Conservation (phyloP, 92 coral and sea anemone species). For the Epizoanthus stellaris region DNA sequence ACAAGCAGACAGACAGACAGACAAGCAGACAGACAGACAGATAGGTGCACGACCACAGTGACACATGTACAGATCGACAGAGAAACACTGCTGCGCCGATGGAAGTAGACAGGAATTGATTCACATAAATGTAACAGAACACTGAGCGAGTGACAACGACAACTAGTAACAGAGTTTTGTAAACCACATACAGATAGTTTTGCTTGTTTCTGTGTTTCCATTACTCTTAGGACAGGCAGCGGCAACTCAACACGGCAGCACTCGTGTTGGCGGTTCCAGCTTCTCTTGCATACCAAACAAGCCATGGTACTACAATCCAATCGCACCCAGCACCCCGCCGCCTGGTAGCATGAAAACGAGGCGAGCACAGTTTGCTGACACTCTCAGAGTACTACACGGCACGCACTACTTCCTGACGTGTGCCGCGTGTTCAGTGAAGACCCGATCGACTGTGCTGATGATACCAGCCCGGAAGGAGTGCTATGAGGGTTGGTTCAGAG, state of each 20-base stretch:
- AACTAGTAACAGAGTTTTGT: too few species aligned
- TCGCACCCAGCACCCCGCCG: constrained; percentile 58
- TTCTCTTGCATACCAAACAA: constrained; percentile 75
- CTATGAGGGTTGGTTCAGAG: constrained; percentile 83
- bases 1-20: too few species aligned
- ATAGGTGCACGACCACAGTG: not conserved
- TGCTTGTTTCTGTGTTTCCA: too few species aligned
- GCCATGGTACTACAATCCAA: constrained; percentile 86
- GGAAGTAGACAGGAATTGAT: too few species aligned
- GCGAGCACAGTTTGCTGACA: constrained; percentile 44
- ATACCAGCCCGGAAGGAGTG: constrained; percentile 89
- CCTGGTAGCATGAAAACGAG: constrained; percentile 22
- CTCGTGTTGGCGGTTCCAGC: constrained; percentile 77
- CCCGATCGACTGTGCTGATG: constrained; percentile 76
- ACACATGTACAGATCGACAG: not conserved
- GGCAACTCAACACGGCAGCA: constrained; percentile 65
- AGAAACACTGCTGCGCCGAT: too few species aligned
- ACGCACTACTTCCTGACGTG: constrained; percentile 73
- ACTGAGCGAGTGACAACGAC: too few species aligned
- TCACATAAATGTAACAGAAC: too few species aligned
- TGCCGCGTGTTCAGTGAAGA: constrained; percentile 72
- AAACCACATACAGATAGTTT: too few species aligned
- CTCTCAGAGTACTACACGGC: constrained; percentile 52
- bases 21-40: constrained; percentile 2
- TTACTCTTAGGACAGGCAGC: constrained; percentile 77